Evolutionary conservation across 2,113 vertebrate species (phyloP).

Genomic region (Speoplatyrhinus poulsoni): DNA sequence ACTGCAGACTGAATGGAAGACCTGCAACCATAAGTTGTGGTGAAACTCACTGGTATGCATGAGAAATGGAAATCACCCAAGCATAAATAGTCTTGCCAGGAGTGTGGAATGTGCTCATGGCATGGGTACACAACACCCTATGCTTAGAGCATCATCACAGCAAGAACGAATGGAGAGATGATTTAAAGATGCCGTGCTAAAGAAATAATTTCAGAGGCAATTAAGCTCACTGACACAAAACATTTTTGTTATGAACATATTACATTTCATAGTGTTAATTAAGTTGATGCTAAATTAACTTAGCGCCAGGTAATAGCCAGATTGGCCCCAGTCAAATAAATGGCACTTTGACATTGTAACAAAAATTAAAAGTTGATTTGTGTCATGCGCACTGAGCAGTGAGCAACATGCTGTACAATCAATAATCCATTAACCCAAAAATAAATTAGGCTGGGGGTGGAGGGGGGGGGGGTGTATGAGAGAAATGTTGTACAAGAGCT

Average conservation of each 20-base stretch:
- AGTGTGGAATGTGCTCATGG: slow-evolving; percentile 19
- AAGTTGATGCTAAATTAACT: too few species aligned
- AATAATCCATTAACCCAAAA: slow-evolving; percentile 56
- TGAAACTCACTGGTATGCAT: slow-evolving; percentile 55
- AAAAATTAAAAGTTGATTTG: neutral
- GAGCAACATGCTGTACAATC: slow-evolving; percentile 46
- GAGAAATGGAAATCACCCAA: slow-evolving; percentile 51
- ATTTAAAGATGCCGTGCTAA: too few species aligned
- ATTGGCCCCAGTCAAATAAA: neutral
- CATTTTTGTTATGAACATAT: too few species aligned
- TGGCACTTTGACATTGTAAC: too few species aligned
- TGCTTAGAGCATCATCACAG: too few species aligned
- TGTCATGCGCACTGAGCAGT: neutral
- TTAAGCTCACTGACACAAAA: too few species aligned
- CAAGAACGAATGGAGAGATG: too few species aligned
- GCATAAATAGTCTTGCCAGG: slow-evolving; percentile 27
- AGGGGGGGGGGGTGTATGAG: slow-evolving; percentile 35
- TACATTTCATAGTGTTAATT: too few species aligned
- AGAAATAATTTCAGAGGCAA: too few species aligned
- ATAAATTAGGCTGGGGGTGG: slow-evolving; percentile 45
- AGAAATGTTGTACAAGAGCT: slow-evolving; percentile 35
- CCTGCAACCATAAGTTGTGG: slow-evolving; percentile 34
- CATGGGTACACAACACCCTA: neutral
- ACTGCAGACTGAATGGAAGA: slow-evolving; percentile 41
- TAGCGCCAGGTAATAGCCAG: neutral